Conservation (phyloP, 2,888 invertebrate genomes). For the Synanthedon tipuliformis region DNA sequence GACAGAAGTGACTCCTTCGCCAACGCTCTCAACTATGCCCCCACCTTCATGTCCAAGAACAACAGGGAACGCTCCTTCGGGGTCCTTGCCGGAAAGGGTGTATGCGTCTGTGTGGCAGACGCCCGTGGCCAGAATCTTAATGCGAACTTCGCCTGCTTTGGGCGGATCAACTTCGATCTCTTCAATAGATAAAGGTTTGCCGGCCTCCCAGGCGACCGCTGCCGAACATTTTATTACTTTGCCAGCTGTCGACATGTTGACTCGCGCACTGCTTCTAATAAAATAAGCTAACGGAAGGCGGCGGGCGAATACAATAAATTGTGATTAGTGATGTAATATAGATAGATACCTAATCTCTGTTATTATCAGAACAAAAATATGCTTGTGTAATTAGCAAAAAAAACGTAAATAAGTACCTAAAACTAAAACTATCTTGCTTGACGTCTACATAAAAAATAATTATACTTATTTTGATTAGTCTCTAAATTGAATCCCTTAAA, state of each 20-base stretch:
- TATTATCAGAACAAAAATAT: too few species aligned
- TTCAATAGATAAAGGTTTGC: conserved; percentile 89
- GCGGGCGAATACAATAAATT: not conserved
- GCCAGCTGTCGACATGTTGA: conserved; percentile 48
- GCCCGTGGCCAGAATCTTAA: conserved; percentile 82
- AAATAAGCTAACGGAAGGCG: conserved; percentile 13
- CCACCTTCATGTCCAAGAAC: conserved; percentile 97
- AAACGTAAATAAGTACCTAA: too few species aligned
- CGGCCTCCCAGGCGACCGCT: conserved; percentile 96
- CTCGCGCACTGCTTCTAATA: conserved; percentile 16
- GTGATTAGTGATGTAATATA: conserved; percentile 7
- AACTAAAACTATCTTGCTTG: too few species aligned
- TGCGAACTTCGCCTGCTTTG: conserved; percentile 89
- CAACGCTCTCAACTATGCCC: conserved; percentile 97
- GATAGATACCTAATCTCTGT: too few species aligned
- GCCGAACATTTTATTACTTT: conserved; percentile 92
- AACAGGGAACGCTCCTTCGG: conserved; percentile 92
- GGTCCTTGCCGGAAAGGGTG: conserved; percentile 87
- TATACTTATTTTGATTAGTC: too few species aligned
- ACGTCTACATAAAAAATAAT: too few species aligned
- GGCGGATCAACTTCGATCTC: conserved; percentile 95
- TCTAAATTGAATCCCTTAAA: too few species aligned
- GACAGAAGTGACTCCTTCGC: conserved; percentile 89
- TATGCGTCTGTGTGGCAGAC: conserved; percentile 95
- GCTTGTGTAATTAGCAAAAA: too few species aligned